Evolutionary conservation across 2,888 invertebrate genomes (phyloP), one percentile per base, ranked within the genome.

Genomic region (Anoplius nigerrimus): DNA sequence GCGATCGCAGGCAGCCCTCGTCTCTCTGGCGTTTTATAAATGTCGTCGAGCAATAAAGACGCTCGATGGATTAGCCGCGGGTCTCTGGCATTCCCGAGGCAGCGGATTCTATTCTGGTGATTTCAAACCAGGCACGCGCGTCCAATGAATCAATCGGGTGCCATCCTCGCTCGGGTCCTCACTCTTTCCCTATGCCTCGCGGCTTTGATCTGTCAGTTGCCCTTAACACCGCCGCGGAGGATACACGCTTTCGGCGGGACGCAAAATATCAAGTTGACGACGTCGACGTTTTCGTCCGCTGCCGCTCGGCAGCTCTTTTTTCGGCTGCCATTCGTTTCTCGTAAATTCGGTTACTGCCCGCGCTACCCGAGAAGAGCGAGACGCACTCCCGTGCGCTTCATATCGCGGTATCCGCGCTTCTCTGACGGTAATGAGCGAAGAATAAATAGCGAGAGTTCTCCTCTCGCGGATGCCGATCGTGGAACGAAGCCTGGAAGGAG

Each of bases 111-210:
- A 89, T 89, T 89, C 88, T 87, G 84, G 88, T 87, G 88, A 88
- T 88, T 88, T 86, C 86, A 87, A 88, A 84, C 82, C 81, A 84
- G 87, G 86, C 88, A 88, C 88, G 88, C 88, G 88, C 87, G 87
- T 84, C 84, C 87, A 87, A 88, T 89, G 88, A 88, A 89, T 89
- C 88, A 89, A 89, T 89, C 86, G 87, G 74, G 72, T 81, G 76
- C 77, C 75, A 75, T 77, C 75, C 74, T 67, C 76, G 63, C 71
- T 73, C 71, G 74, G 61, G 43, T 71, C 69, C 57, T 66, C 66
- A 60, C 62, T 70, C 48, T 69, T 66, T 42, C 61, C 64, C 66
- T 74, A 71, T 62, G 62, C 64, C 78, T 60, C 58, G 48, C 34
- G 57, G 45, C 69, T 74, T 68, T 70, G 61, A 66, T 78, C 74